Evolutionary conservation across 2,888 invertebrate genomes (phyloP).

Genomic region (Spodoptera littoralis): DNA sequence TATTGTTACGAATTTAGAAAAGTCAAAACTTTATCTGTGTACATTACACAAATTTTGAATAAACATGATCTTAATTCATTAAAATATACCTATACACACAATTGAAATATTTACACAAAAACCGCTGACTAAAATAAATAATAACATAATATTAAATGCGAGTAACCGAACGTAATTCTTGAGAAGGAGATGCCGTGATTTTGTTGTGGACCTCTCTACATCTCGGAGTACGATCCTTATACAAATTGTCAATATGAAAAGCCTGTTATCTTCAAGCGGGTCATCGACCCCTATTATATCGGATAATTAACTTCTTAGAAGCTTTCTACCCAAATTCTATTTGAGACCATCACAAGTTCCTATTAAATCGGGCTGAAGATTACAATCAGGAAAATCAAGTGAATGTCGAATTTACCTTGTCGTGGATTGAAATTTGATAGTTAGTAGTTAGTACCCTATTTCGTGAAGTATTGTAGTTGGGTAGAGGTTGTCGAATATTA

Average conservation of each 20-base stretch:
- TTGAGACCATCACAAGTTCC: conserved; percentile 28
- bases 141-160: no score
- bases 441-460: conserved; percentile 16
- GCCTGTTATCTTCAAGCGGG: conserved; percentile 37
- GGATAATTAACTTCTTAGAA: conserved; percentile 46
- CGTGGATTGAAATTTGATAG: not conserved
- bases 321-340: conserved; percentile 30
- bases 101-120: no score
- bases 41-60: conserved; percentile 3
- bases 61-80: no score
- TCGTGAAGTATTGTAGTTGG: conserved; percentile 29
- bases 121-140: no score
- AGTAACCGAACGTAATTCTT: no score
- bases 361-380: conserved; percentile 17
- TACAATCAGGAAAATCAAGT: conserved; percentile 17
- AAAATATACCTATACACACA: no score
- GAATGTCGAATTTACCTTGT: conserved; percentile 6
- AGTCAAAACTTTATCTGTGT: conserved; percentile 55
- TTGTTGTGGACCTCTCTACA: not conserved
- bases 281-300: conserved; percentile 30
- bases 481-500: conserved; percentile 61
- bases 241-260: conserved; percentile 41
- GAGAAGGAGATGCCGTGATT: not conserved
- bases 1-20: conserved; percentile 60
- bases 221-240: conserved; percentile 7